Evolutionary conservation across 2,888 invertebrate genomes (phyloP).

Genomic region (Doris montereyensis): DNA sequence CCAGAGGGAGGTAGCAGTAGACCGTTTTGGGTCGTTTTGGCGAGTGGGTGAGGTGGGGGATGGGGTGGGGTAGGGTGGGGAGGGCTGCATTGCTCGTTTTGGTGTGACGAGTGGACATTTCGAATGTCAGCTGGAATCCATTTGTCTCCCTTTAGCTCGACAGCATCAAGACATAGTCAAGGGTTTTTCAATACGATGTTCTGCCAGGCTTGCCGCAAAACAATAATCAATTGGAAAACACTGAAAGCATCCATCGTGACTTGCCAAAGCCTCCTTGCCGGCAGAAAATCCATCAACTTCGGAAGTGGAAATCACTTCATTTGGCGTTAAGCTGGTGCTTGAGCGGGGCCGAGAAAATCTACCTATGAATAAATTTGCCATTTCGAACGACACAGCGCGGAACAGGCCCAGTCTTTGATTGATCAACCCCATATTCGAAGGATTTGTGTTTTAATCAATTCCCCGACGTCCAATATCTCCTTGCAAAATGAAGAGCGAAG

Average conservation of each 20-base stretch:
- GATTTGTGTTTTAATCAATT: constrained; percentile 50
- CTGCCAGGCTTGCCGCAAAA: no score
- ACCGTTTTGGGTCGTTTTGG: no score
- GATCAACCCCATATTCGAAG: constrained; percentile 48
- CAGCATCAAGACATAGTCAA: neutral
- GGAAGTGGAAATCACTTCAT: constrained; percentile 22
- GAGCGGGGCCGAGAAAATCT: constrained; percentile 38
- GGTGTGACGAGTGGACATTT: no score
- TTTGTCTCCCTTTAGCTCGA: neutral
- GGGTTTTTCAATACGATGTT: no score
- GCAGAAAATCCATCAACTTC: constrained; percentile 33
- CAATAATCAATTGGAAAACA: neutral
- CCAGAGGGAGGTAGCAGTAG: no score
- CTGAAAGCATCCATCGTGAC: neutral
- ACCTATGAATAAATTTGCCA: constrained; percentile 54
- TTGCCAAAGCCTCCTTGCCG: neutral
- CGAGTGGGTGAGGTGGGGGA: no score
- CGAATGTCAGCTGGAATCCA: no score
- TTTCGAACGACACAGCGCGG: constrained; percentile 54
- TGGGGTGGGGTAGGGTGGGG: no score
- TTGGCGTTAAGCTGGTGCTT: neutral
- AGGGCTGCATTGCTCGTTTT: no score
- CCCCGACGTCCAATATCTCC: constrained; percentile 30
- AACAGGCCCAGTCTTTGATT: constrained; percentile 41
- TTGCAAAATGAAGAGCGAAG: constrained; percentile 36